Conservation (phyloP, 2,888 invertebrate genomes). For the Trichogramma dendrolimi region DNA sequence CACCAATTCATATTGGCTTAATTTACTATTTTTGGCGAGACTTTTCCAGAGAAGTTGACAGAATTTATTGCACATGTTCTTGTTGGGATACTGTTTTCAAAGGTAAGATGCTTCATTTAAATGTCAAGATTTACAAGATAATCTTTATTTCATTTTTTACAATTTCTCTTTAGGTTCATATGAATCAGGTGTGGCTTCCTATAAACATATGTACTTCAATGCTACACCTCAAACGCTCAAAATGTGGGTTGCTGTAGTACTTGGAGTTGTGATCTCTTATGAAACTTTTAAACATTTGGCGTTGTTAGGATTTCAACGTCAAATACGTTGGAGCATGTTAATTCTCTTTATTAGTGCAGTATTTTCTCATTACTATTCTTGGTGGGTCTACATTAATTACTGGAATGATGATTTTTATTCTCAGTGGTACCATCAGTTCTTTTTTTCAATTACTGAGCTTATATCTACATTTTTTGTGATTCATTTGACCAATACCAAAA, state of each 20-base stretch:
- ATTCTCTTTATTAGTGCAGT: constrained; percentile 61
- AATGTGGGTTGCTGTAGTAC: constrained; percentile 63
- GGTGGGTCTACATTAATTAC: constrained; percentile 69
- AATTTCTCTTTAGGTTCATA: constrained; percentile 56
- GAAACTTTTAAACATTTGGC: constrained; percentile 61
- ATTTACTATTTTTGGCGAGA: constrained; percentile 66
- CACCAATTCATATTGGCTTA: constrained; percentile 61
- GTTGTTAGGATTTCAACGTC: constrained; percentile 54
- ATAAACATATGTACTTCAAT: constrained; percentile 70
- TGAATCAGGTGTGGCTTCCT: constrained; percentile 66
- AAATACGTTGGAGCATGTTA: constrained; percentile 61
- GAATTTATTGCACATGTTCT: constrained; percentile 64
- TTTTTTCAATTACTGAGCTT: constrained; percentile 60
- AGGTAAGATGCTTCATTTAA: constrained; percentile 51
- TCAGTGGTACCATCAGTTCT: constrained; percentile 67
- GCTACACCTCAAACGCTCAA: constrained; percentile 63
- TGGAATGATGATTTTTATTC: constrained; percentile 69
- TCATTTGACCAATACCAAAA: constrained; percentile 57
- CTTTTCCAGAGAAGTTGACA: constrained; percentile 63
- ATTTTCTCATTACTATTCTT: constrained; percentile 67
- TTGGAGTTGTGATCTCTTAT: constrained; percentile 59
- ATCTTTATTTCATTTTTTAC: neutral
- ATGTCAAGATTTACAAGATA: neutral
- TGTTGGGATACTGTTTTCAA: constrained; percentile 77
- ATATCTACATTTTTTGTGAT: constrained; percentile 60